A percentile compares a stretch with the other conserved stretches of the same genome.
These are phyloP conservation scores for Notothenia coriiceps DNA, from an alignment of 2,113 vertebrate species.

Conservation along the genomic window DNA sequence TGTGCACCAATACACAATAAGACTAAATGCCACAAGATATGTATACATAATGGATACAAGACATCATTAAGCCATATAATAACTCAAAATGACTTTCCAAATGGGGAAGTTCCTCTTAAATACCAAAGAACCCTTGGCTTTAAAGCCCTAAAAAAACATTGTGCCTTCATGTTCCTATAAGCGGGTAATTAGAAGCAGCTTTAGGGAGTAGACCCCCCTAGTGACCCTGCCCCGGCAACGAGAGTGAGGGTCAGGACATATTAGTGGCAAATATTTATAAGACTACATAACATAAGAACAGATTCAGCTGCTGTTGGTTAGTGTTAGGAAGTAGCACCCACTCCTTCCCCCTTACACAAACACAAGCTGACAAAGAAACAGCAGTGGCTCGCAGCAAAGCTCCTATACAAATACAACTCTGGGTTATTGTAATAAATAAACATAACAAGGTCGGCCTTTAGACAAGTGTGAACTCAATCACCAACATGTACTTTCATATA, in stretches of 20 bases:
- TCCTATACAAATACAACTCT: neutral
- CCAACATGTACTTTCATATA: neutral
- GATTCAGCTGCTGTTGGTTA: slow-evolving; percentile 63
- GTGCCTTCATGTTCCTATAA: slow-evolving; percentile 58
- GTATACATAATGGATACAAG: slow-evolving; percentile 15
- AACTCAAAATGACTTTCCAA: slow-evolving; percentile 10
- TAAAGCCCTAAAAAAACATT: slow-evolving; percentile 52
- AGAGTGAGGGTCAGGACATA: slow-evolving; percentile 55
- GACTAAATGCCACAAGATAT: neutral
- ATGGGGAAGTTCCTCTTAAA: slow-evolving; percentile 29
- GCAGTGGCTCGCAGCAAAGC: neutral
- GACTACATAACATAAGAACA: slow-evolving; percentile 50
- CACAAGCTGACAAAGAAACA: slow-evolving; percentile 19
- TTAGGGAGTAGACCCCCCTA: slow-evolving; percentile 47
- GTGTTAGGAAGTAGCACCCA: slow-evolving; percentile 20
- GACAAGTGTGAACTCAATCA: neutral
- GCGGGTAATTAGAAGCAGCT: slow-evolving; percentile 79
- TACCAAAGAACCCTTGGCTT: slow-evolving; percentile 53
- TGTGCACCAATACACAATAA: neutral
- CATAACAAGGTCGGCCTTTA: neutral
- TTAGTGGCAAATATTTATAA: slow-evolving; percentile 69
- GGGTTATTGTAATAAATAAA: slow-evolving; percentile 3
- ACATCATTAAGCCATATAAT: neutral
- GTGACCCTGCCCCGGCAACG: slow-evolving; percentile 48
- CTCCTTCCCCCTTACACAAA: neutral